These are phyloP conservation scores for Holacanthella duospinosa DNA, from an alignment of 2,888 invertebrate species.

Conservation along the genomic window DNA sequence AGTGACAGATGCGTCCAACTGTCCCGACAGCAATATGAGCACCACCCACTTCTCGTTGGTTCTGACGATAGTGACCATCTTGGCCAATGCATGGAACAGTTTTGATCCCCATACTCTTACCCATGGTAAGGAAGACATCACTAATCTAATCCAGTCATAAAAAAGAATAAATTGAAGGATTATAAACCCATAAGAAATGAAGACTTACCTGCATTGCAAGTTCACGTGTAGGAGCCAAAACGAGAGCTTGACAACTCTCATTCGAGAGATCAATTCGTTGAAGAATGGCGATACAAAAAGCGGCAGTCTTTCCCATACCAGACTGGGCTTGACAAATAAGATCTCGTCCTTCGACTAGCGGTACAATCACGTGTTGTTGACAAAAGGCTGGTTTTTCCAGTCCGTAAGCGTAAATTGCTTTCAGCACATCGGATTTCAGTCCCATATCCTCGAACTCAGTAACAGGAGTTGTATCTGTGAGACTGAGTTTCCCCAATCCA, in stretches of 20 bases:
- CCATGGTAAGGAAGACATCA: constrained; percentile 10
- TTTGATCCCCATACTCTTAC: constrained; percentile 11
- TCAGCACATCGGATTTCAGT: constrained; percentile 45
- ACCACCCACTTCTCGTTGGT: too few species aligned
- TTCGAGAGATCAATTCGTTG: not conserved
- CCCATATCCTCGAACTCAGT: constrained; percentile 39
- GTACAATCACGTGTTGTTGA: constrained; percentile 14
- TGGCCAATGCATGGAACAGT: constrained; percentile 6
- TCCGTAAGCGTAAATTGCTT: constrained; percentile 50
- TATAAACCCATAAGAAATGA: too few species aligned
- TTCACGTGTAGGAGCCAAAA: not conserved
- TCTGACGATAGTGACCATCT: too few species aligned
- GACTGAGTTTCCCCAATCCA: not conserved
- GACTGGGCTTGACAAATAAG: not conserved
- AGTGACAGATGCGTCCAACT: constrained; percentile 10
- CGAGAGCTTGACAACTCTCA: not conserved
- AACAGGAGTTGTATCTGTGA: not conserved
- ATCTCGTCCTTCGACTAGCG: not conserved
- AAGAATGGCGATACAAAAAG: not conserved
- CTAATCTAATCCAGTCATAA: constrained; percentile 2
- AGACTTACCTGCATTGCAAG: not conserved
- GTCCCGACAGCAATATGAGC: constrained; percentile 19
- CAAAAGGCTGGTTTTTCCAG: constrained; percentile 12
- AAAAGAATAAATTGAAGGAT: not conserved
- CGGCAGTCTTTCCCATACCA: constrained; percentile 1